Conservation (phyloP, 2,113 vertebrate species). For the Hyaena hyaena region DNA sequence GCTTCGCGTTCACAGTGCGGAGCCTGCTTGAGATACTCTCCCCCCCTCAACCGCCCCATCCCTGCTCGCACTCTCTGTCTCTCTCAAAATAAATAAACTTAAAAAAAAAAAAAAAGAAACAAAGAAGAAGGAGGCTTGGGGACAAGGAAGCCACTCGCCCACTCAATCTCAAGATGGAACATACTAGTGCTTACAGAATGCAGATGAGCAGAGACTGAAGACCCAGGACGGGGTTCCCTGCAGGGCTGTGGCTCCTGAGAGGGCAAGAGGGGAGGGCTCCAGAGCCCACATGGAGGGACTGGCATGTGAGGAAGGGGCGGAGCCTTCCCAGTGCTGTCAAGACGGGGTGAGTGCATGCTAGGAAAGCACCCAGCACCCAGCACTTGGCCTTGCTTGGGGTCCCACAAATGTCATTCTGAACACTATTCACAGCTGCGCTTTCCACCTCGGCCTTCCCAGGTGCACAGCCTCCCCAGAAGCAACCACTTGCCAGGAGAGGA, state of each 20-base stretch:
- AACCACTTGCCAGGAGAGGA: background rate
- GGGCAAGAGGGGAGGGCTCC: background rate
- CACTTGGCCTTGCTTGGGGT: background rate
- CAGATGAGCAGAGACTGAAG: background rate
- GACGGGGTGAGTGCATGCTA: accelerated
- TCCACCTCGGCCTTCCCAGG: background rate
- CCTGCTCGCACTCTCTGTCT: too few relatives aligned
- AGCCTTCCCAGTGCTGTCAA: background rate
- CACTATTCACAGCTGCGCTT: background rate
- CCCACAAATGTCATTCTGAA: background rate
- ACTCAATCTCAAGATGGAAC: too few relatives aligned
- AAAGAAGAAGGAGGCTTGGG: too few relatives aligned
- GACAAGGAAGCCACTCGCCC: background rate
- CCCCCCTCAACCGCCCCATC: too few relatives aligned
- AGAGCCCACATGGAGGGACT: background rate
- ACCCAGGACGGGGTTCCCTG: background rate
- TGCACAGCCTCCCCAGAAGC: background rate
- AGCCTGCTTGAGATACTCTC: too few relatives aligned
- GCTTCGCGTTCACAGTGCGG: too few relatives aligned
- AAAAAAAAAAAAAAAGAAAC: too few relatives aligned
- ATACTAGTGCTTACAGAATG: background rate
- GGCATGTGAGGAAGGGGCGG: background rate
- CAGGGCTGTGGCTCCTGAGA: background rate
- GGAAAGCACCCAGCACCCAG: background rate
- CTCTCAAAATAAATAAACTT: too few relatives aligned